These are phyloP conservation scores for Plemyria rubiginata DNA, from an alignment of 2,888 invertebrate species.

Conservation along the genomic window DNA sequence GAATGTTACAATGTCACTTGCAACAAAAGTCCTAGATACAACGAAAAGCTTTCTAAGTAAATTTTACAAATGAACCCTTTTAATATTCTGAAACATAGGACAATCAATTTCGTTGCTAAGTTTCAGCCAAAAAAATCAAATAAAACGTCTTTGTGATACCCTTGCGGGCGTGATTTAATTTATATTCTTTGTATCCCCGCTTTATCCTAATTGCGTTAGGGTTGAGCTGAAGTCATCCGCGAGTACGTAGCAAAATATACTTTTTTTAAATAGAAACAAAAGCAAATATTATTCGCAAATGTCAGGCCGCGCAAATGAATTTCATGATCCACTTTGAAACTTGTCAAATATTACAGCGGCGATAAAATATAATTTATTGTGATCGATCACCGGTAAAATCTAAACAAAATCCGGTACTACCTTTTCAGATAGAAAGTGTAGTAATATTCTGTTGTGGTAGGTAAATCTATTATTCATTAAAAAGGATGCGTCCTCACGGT, in stretches of 20 bases:
- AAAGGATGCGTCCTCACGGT: constrained; percentile 36
- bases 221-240: not conserved
- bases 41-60: not conserved
- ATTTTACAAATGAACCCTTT: not conserved
- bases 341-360: not conserved
- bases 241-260: not conserved
- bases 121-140: not conserved
- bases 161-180: not conserved
- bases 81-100: not conserved
- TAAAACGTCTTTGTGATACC: not conserved
- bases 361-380: constrained; percentile 10
- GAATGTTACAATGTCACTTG: not conserved
- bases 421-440: not conserved
- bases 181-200: not conserved
- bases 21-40: not conserved
- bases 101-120: not conserved
- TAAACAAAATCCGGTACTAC: constrained; percentile 8
- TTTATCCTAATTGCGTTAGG: not conserved
- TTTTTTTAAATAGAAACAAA: not conserved
- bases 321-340: constrained; percentile 2
- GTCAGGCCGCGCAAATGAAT: not conserved
- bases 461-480: constrained; percentile 40
- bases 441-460: constrained; percentile 22
- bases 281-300: not conserved
- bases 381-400: constrained; percentile 23